phyloP scores from a whole-genome alignment of 92 coral and sea anemone genomes.

The Plumapathes pennacea region DNA sequence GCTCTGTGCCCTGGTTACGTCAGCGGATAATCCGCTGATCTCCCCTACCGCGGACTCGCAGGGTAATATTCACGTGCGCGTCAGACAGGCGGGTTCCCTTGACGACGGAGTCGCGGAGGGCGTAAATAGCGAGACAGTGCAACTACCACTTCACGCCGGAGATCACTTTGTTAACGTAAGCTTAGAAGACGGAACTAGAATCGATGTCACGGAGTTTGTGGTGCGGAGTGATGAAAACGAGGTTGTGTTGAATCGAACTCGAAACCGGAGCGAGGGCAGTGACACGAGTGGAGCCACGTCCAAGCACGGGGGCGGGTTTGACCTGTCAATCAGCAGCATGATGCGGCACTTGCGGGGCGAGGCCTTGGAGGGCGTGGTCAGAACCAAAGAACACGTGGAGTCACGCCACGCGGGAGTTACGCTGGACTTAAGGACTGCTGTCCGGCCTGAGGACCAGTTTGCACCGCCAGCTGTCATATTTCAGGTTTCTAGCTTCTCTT shows the following conservation, averaged over 20 bases:
- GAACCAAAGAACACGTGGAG: conserved; percentile 31
- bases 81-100: conserved; percentile 43
- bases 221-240: conserved; percentile 58
- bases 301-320: conserved; percentile 70
- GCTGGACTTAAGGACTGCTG: conserved; percentile 71
- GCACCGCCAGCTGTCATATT: conserved; percentile 96
- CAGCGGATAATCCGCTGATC: conserved; percentile 70
- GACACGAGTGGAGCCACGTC: conserved; percentile 33
- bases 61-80: conserved; percentile 14
- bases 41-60: conserved; percentile 43
- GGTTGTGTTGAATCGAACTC: conserved; percentile 15
- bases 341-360: conserved; percentile 72
- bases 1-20: conserved; percentile 65
- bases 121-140: conserved; percentile 6
- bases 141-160: conserved; percentile 48
- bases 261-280: conserved; percentile 22
- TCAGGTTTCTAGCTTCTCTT: no score
- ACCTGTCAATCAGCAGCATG: conserved; percentile 76
- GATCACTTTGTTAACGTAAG: conserved; percentile 46
- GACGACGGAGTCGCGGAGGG: conserved; percentile 51
- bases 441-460: conserved; percentile 85
- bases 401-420: conserved; percentile 53
- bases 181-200: conserved; percentile 48
- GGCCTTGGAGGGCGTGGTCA: conserved; percentile 8
- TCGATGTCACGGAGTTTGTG: conserved; percentile 78